Conservation (phyloP, 2,888 invertebrate species). For the Parapristionchus giblindavisi region DNA sequence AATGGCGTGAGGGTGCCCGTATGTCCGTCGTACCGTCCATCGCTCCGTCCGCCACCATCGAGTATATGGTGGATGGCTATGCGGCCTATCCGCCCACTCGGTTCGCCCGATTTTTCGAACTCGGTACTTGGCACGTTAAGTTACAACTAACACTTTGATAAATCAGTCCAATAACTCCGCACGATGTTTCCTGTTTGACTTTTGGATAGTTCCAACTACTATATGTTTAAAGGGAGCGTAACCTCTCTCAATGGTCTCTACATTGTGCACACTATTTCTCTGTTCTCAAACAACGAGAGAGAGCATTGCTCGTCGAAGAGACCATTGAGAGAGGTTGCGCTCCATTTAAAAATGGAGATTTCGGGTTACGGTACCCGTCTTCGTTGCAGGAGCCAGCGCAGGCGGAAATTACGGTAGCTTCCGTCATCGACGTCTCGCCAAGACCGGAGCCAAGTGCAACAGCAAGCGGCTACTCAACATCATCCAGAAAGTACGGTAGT, state of each 20-base stretch:
- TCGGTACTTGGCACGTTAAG: no score
- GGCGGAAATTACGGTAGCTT: conserved; percentile 29
- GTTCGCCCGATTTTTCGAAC: no score
- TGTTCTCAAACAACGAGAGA: no score
- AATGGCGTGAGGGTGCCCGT: not conserved
- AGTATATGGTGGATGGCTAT: not conserved
- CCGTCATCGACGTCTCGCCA: conserved; percentile 34
- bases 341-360: not conserved
- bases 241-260: no score
- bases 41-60: not conserved
- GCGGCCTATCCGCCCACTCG: not conserved
- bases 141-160: no score
- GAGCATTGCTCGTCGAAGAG: no score
- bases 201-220: no score
- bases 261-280: no score
- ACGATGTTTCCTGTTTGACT: no score
- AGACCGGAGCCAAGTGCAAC: conserved; percentile 37
- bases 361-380: not conserved
- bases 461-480: conserved; percentile 33
- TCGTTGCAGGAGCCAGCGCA: conserved; percentile 2
- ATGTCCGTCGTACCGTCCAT: not conserved
- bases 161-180: no score
- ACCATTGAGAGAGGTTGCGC: no score
- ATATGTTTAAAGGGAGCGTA: no score
- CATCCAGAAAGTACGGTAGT: conserved; percentile 27